These are phyloP conservation scores for Drosophila subpulchrella DNA, from an alignment of 1,140 invertebrate genomes.

Conservation along the genomic window DNA sequence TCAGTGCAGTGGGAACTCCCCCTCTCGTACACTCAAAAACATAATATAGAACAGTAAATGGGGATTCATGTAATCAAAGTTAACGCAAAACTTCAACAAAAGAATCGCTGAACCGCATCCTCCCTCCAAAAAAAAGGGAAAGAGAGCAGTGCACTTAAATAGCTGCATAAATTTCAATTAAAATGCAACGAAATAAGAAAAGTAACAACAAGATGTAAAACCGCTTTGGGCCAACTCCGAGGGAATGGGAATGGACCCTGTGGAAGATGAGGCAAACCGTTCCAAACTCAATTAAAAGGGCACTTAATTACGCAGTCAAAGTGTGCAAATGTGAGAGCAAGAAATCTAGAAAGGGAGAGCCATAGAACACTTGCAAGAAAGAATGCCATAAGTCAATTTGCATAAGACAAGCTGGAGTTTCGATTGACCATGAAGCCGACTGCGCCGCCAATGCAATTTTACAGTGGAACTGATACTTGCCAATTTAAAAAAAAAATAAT, in stretches of 20 bases:
- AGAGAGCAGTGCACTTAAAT: conserved; percentile 53
- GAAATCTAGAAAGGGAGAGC: conserved; percentile 3
- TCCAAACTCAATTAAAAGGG: conserved; percentile 76
- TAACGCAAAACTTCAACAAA: conserved; percentile 53
- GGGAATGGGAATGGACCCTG: conserved; percentile 22
- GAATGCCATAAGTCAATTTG: conserved; percentile 58
- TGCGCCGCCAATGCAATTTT: conserved; percentile 18
- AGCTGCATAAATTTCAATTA: conserved; percentile 82
- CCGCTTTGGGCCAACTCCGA: conserved; percentile 26
- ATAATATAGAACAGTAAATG: conserved; percentile 18
- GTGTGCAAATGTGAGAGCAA: conserved; percentile 17
- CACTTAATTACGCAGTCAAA: conserved; percentile 72
- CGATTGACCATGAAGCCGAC: conserved; percentile 57
- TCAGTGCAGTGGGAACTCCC: conserved; percentile 49
- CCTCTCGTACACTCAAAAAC: conserved; percentile 13
- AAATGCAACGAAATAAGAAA: conserved; percentile 58
- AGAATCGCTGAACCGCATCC: conserved; percentile 71
- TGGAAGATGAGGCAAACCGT: conserved; percentile 40
- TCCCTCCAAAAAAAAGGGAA: conserved; percentile 7
- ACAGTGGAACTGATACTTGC: conserved; percentile 14
- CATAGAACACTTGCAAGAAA: conserved; percentile 38
- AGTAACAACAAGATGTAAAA: conserved; percentile 38
- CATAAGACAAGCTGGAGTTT: conserved; percentile 60
- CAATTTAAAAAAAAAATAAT: no score
- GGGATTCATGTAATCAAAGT: conserved; percentile 36